phyloP scores from a whole-genome alignment of 2,797 vertebrate genomes.

The Characodon lateralis region DNA sequence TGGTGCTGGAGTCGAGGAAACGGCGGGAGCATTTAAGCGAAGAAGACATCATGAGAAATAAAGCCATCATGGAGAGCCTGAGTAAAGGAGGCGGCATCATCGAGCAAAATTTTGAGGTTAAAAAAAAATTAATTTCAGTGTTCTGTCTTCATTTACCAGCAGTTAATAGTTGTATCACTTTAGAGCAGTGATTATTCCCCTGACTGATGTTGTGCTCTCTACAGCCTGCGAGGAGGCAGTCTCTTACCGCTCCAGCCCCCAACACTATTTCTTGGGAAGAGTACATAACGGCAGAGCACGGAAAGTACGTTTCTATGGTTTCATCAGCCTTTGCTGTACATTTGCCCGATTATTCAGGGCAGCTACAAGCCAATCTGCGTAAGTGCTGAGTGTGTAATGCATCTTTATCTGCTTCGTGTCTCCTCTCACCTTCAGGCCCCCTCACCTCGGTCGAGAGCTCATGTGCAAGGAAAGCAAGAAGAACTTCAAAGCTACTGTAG shows the following conservation, averaged over 20 bases:
- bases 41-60: slow-evolving; percentile 95
- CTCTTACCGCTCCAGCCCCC: slow-evolving; percentile 88
- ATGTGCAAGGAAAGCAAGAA: slow-evolving; percentile 97
- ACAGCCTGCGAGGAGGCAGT: slow-evolving; percentile 90
- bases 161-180: neutral
- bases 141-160: neutral
- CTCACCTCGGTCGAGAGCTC: slow-evolving; percentile 93
- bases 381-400: slow-evolving; percentile 19
- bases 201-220: slow-evolving; percentile 14
- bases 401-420: slow-evolving; percentile 32
- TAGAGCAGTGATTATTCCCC: neutral
- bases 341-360: slow-evolving; percentile 17
- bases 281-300: slow-evolving; percentile 92
- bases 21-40: slow-evolving; percentile 94
- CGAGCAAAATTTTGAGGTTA: slow-evolving; percentile 94
- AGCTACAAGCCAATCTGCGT: slow-evolving; percentile 6
- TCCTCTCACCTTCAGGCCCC: slow-evolving; percentile 81
- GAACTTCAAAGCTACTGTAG: slow-evolving; percentile 96
- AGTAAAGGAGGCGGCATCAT: slow-evolving; percentile 92
- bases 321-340: slow-evolving; percentile 11
- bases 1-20: slow-evolving; percentile 93
- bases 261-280: slow-evolving; percentile 97
- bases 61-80: slow-evolving; percentile 96
- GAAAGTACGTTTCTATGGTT: slow-evolving; percentile 83
- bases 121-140: slow-evolving; percentile 4